Conservation (phyloP, 64 coral and sea anemone species). For the Anthopleura sola region DNA sequence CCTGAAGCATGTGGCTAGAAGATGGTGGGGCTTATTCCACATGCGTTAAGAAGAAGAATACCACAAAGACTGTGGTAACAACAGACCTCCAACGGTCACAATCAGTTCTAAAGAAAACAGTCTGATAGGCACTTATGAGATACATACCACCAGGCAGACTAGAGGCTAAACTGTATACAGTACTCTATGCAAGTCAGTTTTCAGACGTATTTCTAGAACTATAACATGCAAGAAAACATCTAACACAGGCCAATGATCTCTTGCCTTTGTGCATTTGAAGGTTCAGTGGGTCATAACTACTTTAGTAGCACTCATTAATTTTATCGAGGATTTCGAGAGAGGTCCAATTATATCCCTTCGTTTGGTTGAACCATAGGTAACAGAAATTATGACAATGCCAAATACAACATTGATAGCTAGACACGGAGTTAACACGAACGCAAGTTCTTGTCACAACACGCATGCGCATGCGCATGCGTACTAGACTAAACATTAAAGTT, state of each 20-base stretch:
- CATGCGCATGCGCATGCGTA: background rate
- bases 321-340: background rate
- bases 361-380: background rate
- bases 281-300: background rate
- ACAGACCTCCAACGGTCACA: slow-evolving; percentile 10
- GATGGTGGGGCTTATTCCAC: slow-evolving; percentile 17
- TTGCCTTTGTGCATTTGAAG: background rate
- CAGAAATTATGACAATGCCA: background rate
- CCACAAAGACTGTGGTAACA: slow-evolving; percentile 14
- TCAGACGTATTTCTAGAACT: slow-evolving; percentile 3
- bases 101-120: slow-evolving; percentile 12
- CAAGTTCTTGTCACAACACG: too few relatives aligned
- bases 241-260: background rate
- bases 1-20: slow-evolving; percentile 29
- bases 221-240: background rate
- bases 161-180: background rate
- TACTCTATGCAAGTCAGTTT: background rate
- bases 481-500: background rate
- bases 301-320: background rate
- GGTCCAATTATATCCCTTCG: background rate
- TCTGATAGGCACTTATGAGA: slow-evolving; percentile 13
- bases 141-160: background rate
- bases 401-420: background rate
- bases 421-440: background rate
- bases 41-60: slow-evolving; percentile 14